These are phyloP conservation scores for Sesia bembeciformis DNA, from an alignment of 2,888 invertebrate genomes.

Conservation along the genomic window DNA sequence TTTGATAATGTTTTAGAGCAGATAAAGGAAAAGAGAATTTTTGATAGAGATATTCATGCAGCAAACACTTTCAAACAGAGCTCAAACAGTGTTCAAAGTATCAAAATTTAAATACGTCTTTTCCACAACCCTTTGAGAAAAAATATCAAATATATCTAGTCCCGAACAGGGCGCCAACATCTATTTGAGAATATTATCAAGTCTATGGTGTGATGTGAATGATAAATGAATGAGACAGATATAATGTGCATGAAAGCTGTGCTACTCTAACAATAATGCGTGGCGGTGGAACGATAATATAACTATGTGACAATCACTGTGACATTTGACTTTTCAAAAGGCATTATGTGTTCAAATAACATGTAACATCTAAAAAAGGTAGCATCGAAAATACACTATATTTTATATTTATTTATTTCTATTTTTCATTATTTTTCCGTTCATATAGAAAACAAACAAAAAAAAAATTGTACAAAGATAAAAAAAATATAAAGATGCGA, in stretches of 20 bases:
- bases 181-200: slow-evolving; percentile 10
- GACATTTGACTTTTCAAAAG: background rate
- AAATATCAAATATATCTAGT: slow-evolving; percentile 12
- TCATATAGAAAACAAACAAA: too few species aligned
- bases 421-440: too few species aligned
- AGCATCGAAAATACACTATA: too few species aligned
- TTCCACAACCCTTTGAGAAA: slow-evolving; percentile 67
- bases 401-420: too few species aligned
- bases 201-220: slow-evolving; percentile 12
- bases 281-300: slow-evolving; percentile 17
- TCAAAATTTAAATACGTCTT: slow-evolving; percentile 26
- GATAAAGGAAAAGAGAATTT: background rate
- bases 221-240: background rate
- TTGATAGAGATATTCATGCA: slow-evolving; percentile 4
- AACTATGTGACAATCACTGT: background rate
- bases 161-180: slow-evolving; percentile 13
- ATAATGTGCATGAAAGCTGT: slow-evolving; percentile 32
- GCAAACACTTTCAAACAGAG: slow-evolving; percentile 33
- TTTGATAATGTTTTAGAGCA: slow-evolving; percentile 24
- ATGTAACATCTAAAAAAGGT: too few species aligned
- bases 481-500: too few species aligned
- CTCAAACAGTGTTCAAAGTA: slow-evolving; percentile 18
- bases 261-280: slow-evolving; percentile 29
- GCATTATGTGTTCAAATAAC: background rate
- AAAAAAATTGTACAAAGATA: too few species aligned